Percentiles rank a stretch among this genome's conserved stretches.
Evolutionary conservation across 2,797 vertebrate genomes (phyloP).

Genomic region (Microcaecilia unicolor): DNA sequence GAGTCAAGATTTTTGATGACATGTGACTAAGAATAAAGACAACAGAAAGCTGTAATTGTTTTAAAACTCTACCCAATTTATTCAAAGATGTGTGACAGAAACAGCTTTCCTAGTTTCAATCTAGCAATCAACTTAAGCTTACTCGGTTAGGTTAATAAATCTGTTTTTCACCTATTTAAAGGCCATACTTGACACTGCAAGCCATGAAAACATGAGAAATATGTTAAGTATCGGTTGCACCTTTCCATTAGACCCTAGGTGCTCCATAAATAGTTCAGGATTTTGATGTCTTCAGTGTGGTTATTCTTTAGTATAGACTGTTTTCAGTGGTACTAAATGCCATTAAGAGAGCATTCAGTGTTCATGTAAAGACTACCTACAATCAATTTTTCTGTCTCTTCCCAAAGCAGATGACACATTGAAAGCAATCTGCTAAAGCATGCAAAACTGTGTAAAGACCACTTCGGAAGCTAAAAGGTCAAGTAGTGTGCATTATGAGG

Average conservation of each 20-base stretch:
- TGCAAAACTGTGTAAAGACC: no score
- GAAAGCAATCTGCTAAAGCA: no score
- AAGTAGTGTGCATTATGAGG: no score
- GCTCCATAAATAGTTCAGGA: not conserved
- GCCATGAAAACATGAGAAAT: constrained; percentile 9
- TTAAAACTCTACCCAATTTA: constrained; percentile 10
- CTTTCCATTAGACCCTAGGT: constrained; percentile 7
- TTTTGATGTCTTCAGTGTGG: constrained; percentile 1
- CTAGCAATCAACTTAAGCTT: constrained; percentile 20
- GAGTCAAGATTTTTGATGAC: no score
- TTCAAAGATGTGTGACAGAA: constrained; percentile 10
- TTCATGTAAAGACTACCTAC: not conserved
- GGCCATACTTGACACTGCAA: not conserved
- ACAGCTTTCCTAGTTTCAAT: constrained; percentile 18
- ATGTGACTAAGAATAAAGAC: constrained; percentile 15
- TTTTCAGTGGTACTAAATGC: not conserved
- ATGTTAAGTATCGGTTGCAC: constrained; percentile 5
- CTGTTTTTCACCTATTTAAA: constrained; percentile 14
- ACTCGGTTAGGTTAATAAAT: constrained; percentile 19
- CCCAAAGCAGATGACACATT: not conserved
- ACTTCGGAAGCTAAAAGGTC: no score
- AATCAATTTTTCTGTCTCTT: not conserved
- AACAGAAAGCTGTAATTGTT: not conserved
- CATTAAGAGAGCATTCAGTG: not conserved
- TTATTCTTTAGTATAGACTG: not conserved